Evolutionary conservation across 1,140 invertebrate genomes (phyloP).

Genomic region (Drosophila neocordata): DNA sequence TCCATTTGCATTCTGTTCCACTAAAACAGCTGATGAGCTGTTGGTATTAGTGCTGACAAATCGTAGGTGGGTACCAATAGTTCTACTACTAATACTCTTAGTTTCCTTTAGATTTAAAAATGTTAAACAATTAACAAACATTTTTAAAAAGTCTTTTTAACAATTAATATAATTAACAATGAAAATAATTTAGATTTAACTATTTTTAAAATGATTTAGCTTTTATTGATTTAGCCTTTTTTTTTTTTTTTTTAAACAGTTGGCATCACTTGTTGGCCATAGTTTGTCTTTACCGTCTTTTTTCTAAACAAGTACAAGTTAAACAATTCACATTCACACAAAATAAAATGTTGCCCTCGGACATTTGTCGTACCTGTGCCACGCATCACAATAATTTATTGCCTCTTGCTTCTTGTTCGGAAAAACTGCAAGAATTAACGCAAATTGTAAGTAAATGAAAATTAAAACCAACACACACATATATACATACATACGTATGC

Average conservation of each 20-base stretch:
- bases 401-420: conserved; percentile 35
- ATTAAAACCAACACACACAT: background rate
- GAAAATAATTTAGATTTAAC: background rate
- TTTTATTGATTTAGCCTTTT: background rate
- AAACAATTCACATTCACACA: background rate
- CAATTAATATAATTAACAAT: no score
- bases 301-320: background rate
- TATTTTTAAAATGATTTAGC: background rate
- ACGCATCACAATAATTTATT: conserved; percentile 35
- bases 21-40: background rate
- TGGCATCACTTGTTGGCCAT: background rate
- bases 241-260: background rate
- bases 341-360: conserved; percentile 38
- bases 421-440: conserved; percentile 55
- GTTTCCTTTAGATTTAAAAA: no score
- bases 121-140: no score
- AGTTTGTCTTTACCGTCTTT: background rate
- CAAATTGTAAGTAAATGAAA: conserved; percentile 48
- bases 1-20: background rate
- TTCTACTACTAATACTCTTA: no score
- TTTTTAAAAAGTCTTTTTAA: no score
- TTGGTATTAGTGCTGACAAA: background rate
- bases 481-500: background rate
- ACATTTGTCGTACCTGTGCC: conserved; percentile 65
- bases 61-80: no score